phyloP scores from a whole-genome alignment of 2,113 vertebrate genomes.

The Origma solitaria region DNA sequence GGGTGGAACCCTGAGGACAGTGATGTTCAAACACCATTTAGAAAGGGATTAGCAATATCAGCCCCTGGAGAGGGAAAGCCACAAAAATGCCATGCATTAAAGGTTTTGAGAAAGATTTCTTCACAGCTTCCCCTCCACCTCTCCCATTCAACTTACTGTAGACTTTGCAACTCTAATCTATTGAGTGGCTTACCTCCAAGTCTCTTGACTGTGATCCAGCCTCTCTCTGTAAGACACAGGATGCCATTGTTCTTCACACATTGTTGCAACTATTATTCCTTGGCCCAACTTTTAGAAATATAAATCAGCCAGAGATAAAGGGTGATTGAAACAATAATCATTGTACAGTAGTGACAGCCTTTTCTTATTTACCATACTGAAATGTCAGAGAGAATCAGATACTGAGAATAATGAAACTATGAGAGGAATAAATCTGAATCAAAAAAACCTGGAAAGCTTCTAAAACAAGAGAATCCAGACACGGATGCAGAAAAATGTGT shows the following conservation, averaged over 20 bases:
- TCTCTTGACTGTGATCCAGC: not conserved
- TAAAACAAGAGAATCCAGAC: not conserved
- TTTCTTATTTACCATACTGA: not conserved
- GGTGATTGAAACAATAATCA: not conserved
- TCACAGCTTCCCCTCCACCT: not conserved
- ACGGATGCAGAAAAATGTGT: not conserved
- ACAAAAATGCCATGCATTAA: conserved; percentile 14
- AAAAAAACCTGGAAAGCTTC: not conserved
- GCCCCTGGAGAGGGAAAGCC: not conserved
- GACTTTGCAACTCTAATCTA: conserved; percentile 13
- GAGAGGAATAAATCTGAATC: not conserved
- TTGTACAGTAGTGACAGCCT: not conserved
- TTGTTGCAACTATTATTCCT: not conserved
- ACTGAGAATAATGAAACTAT: not conserved
- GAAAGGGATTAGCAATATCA: conserved; percentile 42
- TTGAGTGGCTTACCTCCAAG: conserved; percentile 49
- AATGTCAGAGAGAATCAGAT: not conserved
- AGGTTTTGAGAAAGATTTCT: conserved; percentile 10
- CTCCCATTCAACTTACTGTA: not conserved
- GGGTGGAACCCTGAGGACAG: conserved; percentile 16
- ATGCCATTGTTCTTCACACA: conserved; percentile 1
- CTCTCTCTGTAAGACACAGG: conserved; percentile 3
- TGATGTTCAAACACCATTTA: conserved; percentile 23
- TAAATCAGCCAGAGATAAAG: not conserved
- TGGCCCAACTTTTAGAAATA: not conserved